A percentile compares a stretch with the other conserved stretches of the same genome.
These are phyloP conservation scores for Eristalis arbustorum DNA, from an alignment of 2,888 invertebrate genomes.

Conservation along the genomic window DNA sequence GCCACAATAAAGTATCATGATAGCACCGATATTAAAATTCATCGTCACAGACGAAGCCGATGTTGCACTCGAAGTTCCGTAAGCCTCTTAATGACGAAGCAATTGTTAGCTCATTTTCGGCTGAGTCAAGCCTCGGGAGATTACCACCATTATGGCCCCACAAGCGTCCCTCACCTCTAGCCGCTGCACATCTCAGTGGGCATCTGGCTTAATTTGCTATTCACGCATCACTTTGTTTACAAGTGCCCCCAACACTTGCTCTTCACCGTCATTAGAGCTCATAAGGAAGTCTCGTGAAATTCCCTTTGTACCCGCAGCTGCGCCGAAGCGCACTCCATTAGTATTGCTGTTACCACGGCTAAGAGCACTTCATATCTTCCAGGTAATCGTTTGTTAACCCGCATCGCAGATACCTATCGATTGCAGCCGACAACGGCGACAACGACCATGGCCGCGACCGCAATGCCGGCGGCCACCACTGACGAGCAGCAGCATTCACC, in stretches of 20 bases:
- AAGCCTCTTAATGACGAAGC: background rate
- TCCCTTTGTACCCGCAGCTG: background rate
- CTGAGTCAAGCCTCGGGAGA: background rate
- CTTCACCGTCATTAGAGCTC: conserved; percentile 31
- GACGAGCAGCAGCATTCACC: conserved; percentile 52
- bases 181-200: background rate
- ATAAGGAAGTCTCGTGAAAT: conserved; percentile 52
- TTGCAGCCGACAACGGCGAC: conserved; percentile 68
- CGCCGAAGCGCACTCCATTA: conserved; percentile 9
- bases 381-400: conserved; percentile 79
- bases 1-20: background rate
- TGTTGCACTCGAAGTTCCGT: background rate
- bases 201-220: conserved; percentile 9
- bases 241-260: conserved; percentile 15
- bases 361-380: conserved; percentile 66
- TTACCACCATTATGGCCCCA: conserved; percentile 1
- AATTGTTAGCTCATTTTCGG: background rate
- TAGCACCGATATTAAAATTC: background rate
- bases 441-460: conserved; percentile 22
- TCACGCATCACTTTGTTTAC: conserved; percentile 14
- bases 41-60: background rate
- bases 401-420: conserved; percentile 78
- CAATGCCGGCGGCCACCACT: conserved; percentile 34
- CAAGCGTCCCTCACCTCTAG: background rate
- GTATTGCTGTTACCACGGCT: conserved; percentile 46